These are phyloP conservation scores for Uloborus plumipes DNA, from an alignment of 2,888 invertebrate genomes.

Conservation along the genomic window DNA sequence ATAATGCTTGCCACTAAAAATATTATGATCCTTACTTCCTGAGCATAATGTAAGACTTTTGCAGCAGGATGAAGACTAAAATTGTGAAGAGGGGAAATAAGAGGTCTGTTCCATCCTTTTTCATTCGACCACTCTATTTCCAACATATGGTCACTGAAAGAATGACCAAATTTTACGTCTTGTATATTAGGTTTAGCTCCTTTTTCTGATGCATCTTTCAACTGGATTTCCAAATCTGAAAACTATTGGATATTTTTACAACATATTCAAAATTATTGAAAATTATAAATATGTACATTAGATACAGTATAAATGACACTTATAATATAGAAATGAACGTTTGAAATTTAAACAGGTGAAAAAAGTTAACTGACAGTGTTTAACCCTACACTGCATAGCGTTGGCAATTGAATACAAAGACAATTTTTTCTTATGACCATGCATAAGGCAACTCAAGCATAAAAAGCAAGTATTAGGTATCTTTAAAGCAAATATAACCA, in stretches of 20 bases:
- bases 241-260: neutral
- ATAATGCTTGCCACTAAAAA: neutral
- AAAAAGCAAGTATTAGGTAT: too few species aligned
- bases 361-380: too few species aligned
- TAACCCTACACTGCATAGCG: too few species aligned
- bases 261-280: too few species aligned
- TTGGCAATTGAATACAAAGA: too few species aligned
- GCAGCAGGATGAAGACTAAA: slow-evolving; percentile 74
- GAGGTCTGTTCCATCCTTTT: slow-evolving; percentile 73
- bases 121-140: slow-evolving; percentile 72
- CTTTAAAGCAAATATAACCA: too few species aligned
- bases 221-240: slow-evolving; percentile 34
- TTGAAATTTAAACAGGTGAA: too few species aligned
- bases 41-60: slow-evolving; percentile 95
- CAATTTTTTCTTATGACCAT: too few species aligned
- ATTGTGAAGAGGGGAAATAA: slow-evolving; percentile 72
- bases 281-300: too few species aligned
- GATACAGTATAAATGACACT: too few species aligned
- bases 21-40: slow-evolving; percentile 80
- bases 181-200: slow-evolving; percentile 68
- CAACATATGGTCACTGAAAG: slow-evolving; percentile 75
- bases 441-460: too few species aligned
- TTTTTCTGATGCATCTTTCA: slow-evolving; percentile 8
- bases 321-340: too few species aligned
- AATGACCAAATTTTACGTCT: slow-evolving; percentile 72